Evolutionary conservation across 1,140 invertebrate species (phyloP).

Genomic region (Hyles vespertilio): DNA sequence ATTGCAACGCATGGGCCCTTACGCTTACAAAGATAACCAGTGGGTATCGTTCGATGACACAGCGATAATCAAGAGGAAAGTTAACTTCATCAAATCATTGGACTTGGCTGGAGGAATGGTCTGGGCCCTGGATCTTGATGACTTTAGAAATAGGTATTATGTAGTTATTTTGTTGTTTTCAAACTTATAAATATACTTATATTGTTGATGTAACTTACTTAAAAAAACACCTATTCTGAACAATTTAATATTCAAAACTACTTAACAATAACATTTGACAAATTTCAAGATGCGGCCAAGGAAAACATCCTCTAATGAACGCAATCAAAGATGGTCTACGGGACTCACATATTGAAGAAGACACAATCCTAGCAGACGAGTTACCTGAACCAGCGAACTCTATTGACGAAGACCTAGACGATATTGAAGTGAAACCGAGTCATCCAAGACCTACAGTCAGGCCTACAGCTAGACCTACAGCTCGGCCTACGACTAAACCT

Average conservation of each 20-base stretch:
- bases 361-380: conserved; percentile 26
- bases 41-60: conserved; percentile 94
- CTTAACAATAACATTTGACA: conserved; percentile 25
- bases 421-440: conserved; percentile 56
- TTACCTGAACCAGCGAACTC: conserved; percentile 37
- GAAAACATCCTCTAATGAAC: conserved; percentile 84
- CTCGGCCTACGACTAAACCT: conserved; percentile 18
- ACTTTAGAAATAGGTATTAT: conserved; percentile 81
- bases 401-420: conserved; percentile 53
- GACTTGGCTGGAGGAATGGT: conserved; percentile 92
- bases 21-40: conserved; percentile 89
- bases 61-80: conserved; percentile 86
- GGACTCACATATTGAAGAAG: conserved; percentile 40
- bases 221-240: too few species aligned
- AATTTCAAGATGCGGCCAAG: conserved; percentile 79
- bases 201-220: too few species aligned
- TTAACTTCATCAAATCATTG: conserved; percentile 84
- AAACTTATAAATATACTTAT: too few species aligned
- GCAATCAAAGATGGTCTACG: conserved; percentile 82
- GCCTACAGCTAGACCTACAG: conserved; percentile 15
- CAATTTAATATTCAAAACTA: too few species aligned
- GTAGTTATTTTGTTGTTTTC: too few species aligned
- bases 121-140: conserved; percentile 93
- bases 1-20: conserved; percentile 87
- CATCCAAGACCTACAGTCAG: conserved; percentile 10